Conservation (phyloP, 2,797 vertebrate species). For the Alauda arvensis region DNA sequence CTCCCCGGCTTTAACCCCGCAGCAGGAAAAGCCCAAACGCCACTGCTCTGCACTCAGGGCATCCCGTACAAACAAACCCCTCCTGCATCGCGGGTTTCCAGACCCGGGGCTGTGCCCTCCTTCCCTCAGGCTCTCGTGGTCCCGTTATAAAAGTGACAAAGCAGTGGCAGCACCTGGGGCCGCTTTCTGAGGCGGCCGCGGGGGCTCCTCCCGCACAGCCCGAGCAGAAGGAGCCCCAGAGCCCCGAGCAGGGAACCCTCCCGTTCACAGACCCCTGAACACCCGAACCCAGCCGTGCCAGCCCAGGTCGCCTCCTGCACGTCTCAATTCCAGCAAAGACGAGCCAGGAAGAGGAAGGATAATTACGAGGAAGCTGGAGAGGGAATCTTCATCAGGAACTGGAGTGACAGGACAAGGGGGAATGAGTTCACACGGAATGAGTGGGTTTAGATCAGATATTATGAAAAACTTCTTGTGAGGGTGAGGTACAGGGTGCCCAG, state of each 20-base stretch:
- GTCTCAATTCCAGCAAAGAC: not conserved
- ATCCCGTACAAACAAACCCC: rapidly evolving
- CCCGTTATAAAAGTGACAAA: rapidly evolving
- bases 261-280: rapidly evolving
- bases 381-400: not conserved
- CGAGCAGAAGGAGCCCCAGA: rapidly evolving
- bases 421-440: not conserved
- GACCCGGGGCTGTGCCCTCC: rapidly evolving
- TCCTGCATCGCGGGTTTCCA: rapidly evolving
- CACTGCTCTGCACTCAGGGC: rapidly evolving
- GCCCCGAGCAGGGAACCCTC: not conserved
- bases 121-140: rapidly evolving
- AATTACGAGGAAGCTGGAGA: not conserved
- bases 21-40: rapidly evolving
- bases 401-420: not conserved
- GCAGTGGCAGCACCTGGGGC: rapidly evolving
- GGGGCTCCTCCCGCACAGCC: rapidly evolving
- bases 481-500: not conserved
- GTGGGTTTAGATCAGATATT: not conserved
- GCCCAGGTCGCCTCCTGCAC: rapidly evolving
- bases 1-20: not conserved
- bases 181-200: rapidly evolving
- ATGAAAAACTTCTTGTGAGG: not conserved
- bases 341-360: not conserved
- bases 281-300: not conserved